Conservation (phyloP, 2,888 invertebrate species). For the Volucella zonaria region DNA sequence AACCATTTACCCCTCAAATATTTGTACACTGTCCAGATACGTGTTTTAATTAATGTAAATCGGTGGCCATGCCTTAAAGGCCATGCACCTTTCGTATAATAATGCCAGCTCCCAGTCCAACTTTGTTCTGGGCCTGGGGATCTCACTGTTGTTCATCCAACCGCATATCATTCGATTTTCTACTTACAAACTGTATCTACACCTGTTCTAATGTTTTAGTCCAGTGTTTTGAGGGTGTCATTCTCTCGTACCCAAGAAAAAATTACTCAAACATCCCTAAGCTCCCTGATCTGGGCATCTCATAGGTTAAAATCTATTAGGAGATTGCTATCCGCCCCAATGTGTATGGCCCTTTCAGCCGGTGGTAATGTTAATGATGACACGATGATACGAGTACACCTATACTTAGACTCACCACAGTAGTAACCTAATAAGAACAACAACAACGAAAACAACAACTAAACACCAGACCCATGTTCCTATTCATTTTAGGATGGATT, state of each 20-base stretch:
- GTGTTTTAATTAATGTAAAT: conserved; percentile 72
- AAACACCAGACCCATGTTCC: conserved; percentile 21
- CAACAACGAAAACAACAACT: not conserved
- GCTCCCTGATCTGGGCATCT: no score
- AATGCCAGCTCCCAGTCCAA: conserved; percentile 24
- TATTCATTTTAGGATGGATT: conserved; percentile 5
- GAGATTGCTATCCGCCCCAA: not conserved
- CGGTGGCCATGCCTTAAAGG: conserved; percentile 38
- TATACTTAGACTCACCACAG: not conserved
- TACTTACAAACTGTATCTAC: not conserved
- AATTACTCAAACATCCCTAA: no score
- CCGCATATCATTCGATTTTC: conserved; percentile 38
- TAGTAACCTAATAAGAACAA: not conserved
- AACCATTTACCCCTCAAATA: conserved; percentile 60
- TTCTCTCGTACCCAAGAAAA: no score
- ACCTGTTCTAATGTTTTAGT: not conserved
- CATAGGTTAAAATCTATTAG: no score
- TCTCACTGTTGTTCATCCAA: not conserved
- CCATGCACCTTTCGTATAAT: conserved; percentile 38
- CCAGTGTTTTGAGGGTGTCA: no score
- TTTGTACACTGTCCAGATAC: conserved; percentile 57
- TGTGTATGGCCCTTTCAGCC: not conserved
- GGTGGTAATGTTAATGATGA: conserved; percentile 48
- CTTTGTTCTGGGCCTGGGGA: not conserved
- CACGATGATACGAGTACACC: conserved; percentile 17